Percentiles rank a stretch among this genome's conserved stretches.
Evolutionary conservation across 2,888 invertebrate genomes (phyloP).

Genomic region (Drosophila bunnanda): DNA sequence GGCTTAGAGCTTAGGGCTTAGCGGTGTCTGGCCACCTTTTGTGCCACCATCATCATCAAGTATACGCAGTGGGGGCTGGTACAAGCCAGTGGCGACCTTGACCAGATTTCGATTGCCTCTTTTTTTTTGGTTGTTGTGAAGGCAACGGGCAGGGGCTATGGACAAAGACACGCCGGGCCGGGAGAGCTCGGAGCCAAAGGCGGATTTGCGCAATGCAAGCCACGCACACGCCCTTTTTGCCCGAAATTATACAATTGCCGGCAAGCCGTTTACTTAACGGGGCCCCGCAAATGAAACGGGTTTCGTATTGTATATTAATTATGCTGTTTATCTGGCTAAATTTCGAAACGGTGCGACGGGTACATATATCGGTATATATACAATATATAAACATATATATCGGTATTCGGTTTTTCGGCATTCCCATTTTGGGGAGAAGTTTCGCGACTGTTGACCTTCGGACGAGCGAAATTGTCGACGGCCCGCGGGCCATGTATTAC

Average conservation of each 20-base stretch:
- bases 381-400: not conserved
- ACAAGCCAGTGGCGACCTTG: slow-evolving; percentile 55
- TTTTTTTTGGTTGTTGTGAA: slow-evolving; percentile 27
- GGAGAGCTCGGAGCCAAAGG: slow-evolving; percentile 22
- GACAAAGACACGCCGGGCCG: not conserved
- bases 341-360: slow-evolving; percentile 62
- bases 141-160: slow-evolving; percentile 32
- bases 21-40: slow-evolving; percentile 25
- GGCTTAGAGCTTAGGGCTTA: slow-evolving; percentile 44
- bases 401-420: not conserved
- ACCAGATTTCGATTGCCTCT: slow-evolving; percentile 55
- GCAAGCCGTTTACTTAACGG: slow-evolving; percentile 49
- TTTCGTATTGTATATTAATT: slow-evolving; percentile 73
- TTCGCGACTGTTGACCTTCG: slow-evolving; percentile 73
- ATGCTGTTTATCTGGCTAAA: slow-evolving; percentile 64
- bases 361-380: slow-evolving; percentile 2
- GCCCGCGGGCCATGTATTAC: slow-evolving; percentile 6
- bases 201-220: slow-evolving; percentile 67
- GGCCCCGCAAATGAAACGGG: slow-evolving; percentile 61
- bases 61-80: slow-evolving; percentile 54
- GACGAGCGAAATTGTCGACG: slow-evolving; percentile 59
- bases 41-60: slow-evolving; percentile 46
- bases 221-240: slow-evolving; percentile 70
- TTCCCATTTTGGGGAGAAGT: slow-evolving; percentile 31
- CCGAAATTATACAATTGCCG: slow-evolving; percentile 70